Base-by-base conservation (phyloP, 2,888 invertebrate species). In the Orthosia incerta region DNA sequence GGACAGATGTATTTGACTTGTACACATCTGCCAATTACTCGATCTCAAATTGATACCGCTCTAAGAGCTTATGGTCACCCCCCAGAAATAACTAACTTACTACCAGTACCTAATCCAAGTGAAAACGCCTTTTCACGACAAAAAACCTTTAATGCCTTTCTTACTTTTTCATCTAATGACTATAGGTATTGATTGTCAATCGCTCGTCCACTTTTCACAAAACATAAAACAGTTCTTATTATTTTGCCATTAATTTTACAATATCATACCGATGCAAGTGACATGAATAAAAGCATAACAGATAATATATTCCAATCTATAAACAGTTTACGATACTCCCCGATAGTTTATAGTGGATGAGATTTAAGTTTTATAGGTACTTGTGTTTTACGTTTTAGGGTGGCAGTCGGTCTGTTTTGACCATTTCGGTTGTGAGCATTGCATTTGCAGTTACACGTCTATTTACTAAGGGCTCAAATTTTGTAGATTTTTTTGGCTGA, bases 311-410 rank as follows among this genome's bases (percentile, higher is more conserved):
- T 86, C 85, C 87, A 77, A 89, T 91, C 91, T 91, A 93, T 94
- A 93, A 93, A 93, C 88, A 87, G 83, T 94, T 94, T 93, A 94
- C 83, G 92, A 90, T 82, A 80, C 84, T 83, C 86, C 80, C 85
- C 85, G 75, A 86, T 86, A 85, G 85, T 90, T 91, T 91, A 91
- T 89, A 90, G 89, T 88, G 89, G 87, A 89, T 88, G 86, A 85
- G 88, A 89, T 90, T 88, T 86, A 84, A 87, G 82, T 89, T 90
- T 88, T 86, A 86, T 85, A 39, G 83, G 70, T 69, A 85, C 87
- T 85, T 86, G 76, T 86, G 69, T 73, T 86, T 82, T 84, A 84
- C 76, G 80, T 84, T 83, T 80, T 68, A 72, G 85, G 85, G 83
- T 80, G 71, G 64, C 45, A 57, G 53, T 3, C 20, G 48, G 55